Evolutionary conservation across 2,888 invertebrate species (phyloP), one percentile per base, ranked within the genome.

Genomic region (Oligia fasciuncula): DNA sequence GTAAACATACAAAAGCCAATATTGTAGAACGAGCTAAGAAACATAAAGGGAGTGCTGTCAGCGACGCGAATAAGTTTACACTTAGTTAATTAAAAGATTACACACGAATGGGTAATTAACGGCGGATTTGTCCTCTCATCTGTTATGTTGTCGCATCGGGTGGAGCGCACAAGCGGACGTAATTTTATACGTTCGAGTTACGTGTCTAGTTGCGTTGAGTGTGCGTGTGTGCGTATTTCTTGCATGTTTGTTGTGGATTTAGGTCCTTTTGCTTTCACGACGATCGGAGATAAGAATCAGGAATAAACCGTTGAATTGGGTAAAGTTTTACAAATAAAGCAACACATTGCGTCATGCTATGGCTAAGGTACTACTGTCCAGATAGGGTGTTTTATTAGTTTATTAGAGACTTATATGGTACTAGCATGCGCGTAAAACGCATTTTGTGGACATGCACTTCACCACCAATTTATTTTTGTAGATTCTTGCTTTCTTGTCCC

Each of bases 81-180:
- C 93, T 94, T 92, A 94, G 93, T 94, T 95, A 95, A 95, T 96
- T 96, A 96, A 95, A 95, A 95, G 95, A 95, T 95, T 96, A 95
- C 95, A 95, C 95, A 93, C 93, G 95, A 95, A 94, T 93, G 93
- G 94, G 91, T 95, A 95, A 96, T 96, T 95, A 95, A 94, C 94
- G 91, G 90, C 88, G 93, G 94, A 95, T 95, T 94, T 94, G 94
- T 93, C 93, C 94, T 90, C 93, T 94, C 95, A 92, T 94, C 94
- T 95, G 93, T 92, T 93, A 94, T 91, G 90, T 90, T 92, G 92
- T 90, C 90, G 90, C 91, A 87, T 88, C 90, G 88, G 81, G 80
- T 86, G 92, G 91, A 91, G 90, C 90, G 81, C 81, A 83, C 83
- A 88, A 88, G 90, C 89, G 88, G 83, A 91, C 89, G 90, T 91